Evolutionary conservation across 2,888 invertebrate species (phyloP), one percentile per base, ranked within the genome.

Genomic region (Sipunculus nudus): DNA sequence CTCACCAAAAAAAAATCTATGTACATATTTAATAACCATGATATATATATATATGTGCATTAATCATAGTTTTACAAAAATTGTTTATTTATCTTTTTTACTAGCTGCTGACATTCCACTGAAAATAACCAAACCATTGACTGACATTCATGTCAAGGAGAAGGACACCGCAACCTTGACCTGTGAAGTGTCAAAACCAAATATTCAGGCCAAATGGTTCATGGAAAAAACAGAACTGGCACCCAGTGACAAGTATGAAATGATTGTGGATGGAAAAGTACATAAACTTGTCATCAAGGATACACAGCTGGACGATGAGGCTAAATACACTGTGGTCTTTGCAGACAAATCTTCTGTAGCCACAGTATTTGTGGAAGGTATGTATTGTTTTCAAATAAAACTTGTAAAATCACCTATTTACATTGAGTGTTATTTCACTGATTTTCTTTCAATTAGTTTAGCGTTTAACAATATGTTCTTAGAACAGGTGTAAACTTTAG

Each of bases 131-230:
- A 70, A 73, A n/a, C 70, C 68, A 53, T 70, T 82, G 29, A 72
- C 75, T 46, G 77, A 82, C 67, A 62, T 76, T 31, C 75, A 75
- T 26, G 75, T 79, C 2, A 73, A 72, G 29, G 78, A 77, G 58
- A 72, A 77, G 28, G 70, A 74, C 45, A 77, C 74, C 4, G 77
- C 75, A 21, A 71, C 72, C 8, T 77, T 96, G 71, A 89, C 89
- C 3, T 93, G 96, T 13, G 91, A 94, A 85, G 86, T 96, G 52
- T 93, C 94, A 0, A 89, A 90, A 70, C 89, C 91, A 53, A 88
- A 90, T 68, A 88, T 90, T 16, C 88, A 90, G 64, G 92, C 94
- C 0, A 89, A 88, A 53, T 96, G 95, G 95, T 83, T 87, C 45
- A 43, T n/a, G n/a, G n/a, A n/a, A n/a, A n/a, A n/a, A n/a, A n/a